Percentiles rank a stretch among this genome's conserved stretches.
These are phyloP conservation scores for Dascyllus trimaculatus DNA, from an alignment of 2,113 vertebrate genomes.

Conservation along the genomic window DNA sequence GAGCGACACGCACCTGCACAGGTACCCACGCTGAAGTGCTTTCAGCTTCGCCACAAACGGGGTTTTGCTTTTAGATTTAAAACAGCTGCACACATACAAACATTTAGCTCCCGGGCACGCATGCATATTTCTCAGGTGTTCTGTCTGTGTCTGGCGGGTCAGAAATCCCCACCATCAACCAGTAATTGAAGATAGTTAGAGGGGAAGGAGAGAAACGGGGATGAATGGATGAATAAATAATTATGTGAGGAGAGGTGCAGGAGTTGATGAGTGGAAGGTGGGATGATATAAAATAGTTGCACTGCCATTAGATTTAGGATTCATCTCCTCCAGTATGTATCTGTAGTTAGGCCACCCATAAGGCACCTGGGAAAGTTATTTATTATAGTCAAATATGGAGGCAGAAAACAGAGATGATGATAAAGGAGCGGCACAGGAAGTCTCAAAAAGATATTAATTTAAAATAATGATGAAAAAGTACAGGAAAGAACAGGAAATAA, in stretches of 20 bases:
- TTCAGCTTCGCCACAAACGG: conserved; percentile 53
- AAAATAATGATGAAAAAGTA: conserved; percentile 11
- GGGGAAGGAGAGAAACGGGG: conserved; percentile 28
- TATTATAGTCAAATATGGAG: background rate
- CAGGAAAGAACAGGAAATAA: background rate
- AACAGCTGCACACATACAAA: conserved; percentile 53
- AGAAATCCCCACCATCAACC: conserved; percentile 76
- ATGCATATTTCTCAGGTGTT: conserved; percentile 27
- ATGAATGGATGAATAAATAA: conserved; percentile 34
- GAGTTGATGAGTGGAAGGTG: conserved; percentile 14
- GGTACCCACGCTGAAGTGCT: conserved; percentile 41
- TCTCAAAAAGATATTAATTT: background rate
- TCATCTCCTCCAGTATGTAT: background rate
- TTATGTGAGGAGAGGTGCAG: conserved; percentile 15
- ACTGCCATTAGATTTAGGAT: background rate
- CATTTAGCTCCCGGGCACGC: conserved; percentile 13
- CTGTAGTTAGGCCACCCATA: conserved; percentile 18
- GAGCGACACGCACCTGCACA: conserved; percentile 19
- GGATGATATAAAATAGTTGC: conserved; percentile 7
- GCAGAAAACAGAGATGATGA: background rate
- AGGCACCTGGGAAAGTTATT: background rate
- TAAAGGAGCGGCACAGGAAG: conserved; percentile 30
- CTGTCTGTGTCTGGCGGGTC: conserved; percentile 62
- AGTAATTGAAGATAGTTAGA: conserved; percentile 71
- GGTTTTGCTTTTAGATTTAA: conserved; percentile 54